phyloP scores from a whole-genome alignment of 1,140 invertebrate genomes.

The Musca domestica region DNA sequence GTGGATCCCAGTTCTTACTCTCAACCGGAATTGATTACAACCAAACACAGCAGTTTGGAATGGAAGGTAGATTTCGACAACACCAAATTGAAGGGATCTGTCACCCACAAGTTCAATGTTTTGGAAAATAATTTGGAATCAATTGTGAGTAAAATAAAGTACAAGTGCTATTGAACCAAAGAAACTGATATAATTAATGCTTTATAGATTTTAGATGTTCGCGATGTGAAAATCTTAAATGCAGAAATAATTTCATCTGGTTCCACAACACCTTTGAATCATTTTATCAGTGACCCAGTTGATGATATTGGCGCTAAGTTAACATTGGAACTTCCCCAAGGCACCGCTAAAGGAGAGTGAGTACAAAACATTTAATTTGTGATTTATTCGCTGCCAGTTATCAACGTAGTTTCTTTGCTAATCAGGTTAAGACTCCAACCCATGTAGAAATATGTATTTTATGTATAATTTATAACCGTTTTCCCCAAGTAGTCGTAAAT shows the following conservation, averaged over 20 bases:
- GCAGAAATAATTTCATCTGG: constrained; percentile 57
- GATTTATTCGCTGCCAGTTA: too few species aligned
- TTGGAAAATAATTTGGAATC: constrained; percentile 57
- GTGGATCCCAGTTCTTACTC: constrained; percentile 70
- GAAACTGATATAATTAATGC: constrained; percentile 18
- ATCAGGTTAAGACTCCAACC: not conserved
- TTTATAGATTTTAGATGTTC: constrained; percentile 75
- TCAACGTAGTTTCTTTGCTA: too few species aligned
- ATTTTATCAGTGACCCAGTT: constrained; percentile 62
- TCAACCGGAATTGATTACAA: constrained; percentile 63
- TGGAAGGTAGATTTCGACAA: constrained; percentile 68
- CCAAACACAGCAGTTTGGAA: constrained; percentile 62
- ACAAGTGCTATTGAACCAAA: not conserved
- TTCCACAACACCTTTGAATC: constrained; percentile 62
- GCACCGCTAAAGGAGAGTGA: constrained; percentile 53
- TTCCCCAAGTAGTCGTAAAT: too few species aligned
- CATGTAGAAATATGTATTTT: too few species aligned
- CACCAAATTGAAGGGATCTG: constrained; percentile 62
- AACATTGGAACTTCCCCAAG: constrained; percentile 65
- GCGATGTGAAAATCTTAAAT: constrained; percentile 66
- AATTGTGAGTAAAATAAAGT: constrained; percentile 61
- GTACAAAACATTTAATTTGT: constrained; percentile 13
- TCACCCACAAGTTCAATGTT: constrained; percentile 61
- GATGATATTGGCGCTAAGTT: constrained; percentile 75
- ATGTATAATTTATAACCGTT: too few species aligned